phyloP scores from a whole-genome alignment of 2,113 vertebrate species.

The Peucedramus taeniatus region DNA sequence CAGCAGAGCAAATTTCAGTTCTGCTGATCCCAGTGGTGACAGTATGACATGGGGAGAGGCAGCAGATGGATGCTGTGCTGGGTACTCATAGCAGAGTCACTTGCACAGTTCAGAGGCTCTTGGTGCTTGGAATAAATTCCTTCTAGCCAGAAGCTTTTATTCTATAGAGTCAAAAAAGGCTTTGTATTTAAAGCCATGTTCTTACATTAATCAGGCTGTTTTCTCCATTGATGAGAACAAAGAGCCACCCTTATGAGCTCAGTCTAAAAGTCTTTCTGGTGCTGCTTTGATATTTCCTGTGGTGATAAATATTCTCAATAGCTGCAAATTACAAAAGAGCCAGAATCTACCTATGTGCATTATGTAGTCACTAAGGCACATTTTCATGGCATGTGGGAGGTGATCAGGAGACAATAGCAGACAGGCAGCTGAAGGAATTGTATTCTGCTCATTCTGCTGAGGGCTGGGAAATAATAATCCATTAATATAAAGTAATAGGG shows the following conservation, averaged over 20 bases:
- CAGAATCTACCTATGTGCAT: not conserved
- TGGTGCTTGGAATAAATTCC: not conserved
- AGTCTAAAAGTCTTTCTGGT: not conserved
- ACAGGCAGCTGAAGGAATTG: not conserved
- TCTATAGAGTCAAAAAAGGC: not conserved
- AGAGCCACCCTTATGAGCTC: not conserved
- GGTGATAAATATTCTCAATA: conserved; percentile 18
- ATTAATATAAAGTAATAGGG: not conserved
- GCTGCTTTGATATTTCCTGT: not conserved
- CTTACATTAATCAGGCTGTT: not conserved
- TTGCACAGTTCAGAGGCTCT: not conserved
- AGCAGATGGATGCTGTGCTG: not conserved
- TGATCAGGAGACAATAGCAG: not conserved
- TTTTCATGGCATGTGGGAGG: not conserved
- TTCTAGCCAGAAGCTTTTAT: not conserved
- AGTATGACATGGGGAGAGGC: not conserved
- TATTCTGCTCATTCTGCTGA: not conserved
- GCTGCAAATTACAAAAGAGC: not conserved
- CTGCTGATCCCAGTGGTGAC: not conserved
- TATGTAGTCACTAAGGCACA: not conserved
- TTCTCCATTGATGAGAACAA: conserved; percentile 5
- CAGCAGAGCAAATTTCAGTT: not conserved
- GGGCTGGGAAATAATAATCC: not conserved
- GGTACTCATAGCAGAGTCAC: not conserved
- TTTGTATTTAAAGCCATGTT: not conserved